Percentiles rank a stretch among this genome's conserved stretches.
phyloP scores from a whole-genome alignment of 2,888 invertebrate species.

The Bunonema sp. region DNA sequence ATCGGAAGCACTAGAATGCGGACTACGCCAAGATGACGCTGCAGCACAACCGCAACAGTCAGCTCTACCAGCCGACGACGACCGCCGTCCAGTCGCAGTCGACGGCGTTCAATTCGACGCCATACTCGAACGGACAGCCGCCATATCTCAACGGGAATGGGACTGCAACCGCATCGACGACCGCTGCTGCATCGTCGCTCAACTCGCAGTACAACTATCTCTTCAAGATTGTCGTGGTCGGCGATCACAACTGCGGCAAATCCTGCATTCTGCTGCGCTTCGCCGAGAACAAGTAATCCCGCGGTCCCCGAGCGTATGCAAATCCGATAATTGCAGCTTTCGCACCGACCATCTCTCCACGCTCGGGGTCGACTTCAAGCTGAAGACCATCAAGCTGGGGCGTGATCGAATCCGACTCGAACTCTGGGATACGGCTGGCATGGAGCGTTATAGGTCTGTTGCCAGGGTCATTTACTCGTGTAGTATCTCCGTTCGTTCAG shows the following conservation, averaged over 20 bases:
- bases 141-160: too few species aligned
- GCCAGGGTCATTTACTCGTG: too few species aligned
- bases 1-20: too few species aligned
- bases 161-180: too few species aligned
- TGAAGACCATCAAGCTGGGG: conserved; percentile 44
- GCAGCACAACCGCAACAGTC: too few species aligned
- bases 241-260: conserved; percentile 45
- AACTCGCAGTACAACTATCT: conserved; percentile 45
- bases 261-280: conserved; percentile 43
- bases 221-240: conserved; percentile 39
- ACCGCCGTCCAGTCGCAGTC: too few species aligned
- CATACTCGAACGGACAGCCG: too few species aligned
- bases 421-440: conserved; percentile 42
- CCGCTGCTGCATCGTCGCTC: too few species aligned
- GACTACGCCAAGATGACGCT: too few species aligned
- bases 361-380: conserved; percentile 43
- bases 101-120: too few species aligned
- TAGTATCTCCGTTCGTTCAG: conserved; percentile 12
- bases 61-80: too few species aligned
- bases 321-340: conserved; percentile 14
- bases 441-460: conserved; percentile 29
- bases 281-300: conserved; percentile 41
- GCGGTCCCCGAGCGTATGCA: conserved; percentile 15
- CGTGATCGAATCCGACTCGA: conserved; percentile 33
- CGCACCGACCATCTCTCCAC: conserved; percentile 39